Evolutionary conservation across 2,113 vertebrate genomes (phyloP).

Genomic region (Saccopteryx bilineata): DNA sequence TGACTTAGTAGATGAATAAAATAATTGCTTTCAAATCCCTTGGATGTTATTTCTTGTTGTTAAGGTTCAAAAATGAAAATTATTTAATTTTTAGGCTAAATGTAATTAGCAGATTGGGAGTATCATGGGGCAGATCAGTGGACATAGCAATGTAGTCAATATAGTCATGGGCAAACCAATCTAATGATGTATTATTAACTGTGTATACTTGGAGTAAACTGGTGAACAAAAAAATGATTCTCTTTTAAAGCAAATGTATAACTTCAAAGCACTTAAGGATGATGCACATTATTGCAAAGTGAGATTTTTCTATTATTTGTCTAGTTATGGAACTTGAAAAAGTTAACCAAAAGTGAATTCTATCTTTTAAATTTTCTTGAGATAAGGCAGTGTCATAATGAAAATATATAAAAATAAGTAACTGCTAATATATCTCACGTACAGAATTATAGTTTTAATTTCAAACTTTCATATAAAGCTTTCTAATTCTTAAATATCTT

Average conservation of each 20-base stretch:
- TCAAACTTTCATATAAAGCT: slow-evolving; percentile 87
- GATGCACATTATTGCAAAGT: slow-evolving; percentile 45
- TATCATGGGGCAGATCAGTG: slow-evolving; percentile 80
- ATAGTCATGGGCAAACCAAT: slow-evolving; percentile 81
- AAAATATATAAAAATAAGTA: slow-evolving; percentile 76
- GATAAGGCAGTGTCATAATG: slow-evolving; percentile 41
- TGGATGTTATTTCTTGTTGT: slow-evolving; percentile 76
- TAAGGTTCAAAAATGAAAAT: slow-evolving; percentile 83
- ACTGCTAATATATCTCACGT: slow-evolving; percentile 30
- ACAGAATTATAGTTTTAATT: slow-evolving; percentile 80
- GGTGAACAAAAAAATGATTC: background rate
- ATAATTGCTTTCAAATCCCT: slow-evolving; percentile 79
- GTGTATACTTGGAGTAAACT: slow-evolving; percentile 31
- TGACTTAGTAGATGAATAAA: slow-evolving; percentile 53
- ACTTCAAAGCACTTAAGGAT: slow-evolving; percentile 64
- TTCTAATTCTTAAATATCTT: slow-evolving; percentile 86
- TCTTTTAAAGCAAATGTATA: slow-evolving; percentile 25
- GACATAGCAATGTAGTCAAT: slow-evolving; percentile 84
- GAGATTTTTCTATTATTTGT: slow-evolving; percentile 73
- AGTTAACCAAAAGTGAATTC: slow-evolving; percentile 81
- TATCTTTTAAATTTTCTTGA: slow-evolving; percentile 70
- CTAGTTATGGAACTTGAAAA: slow-evolving; percentile 71
- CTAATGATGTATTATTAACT: slow-evolving; percentile 20
- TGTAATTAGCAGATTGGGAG: slow-evolving; percentile 82
- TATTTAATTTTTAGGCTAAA: slow-evolving; percentile 82